Percentiles rank a stretch among this genome's conserved stretches.
Evolutionary conservation across 2,888 invertebrate genomes (phyloP).

Genomic region (Drosophila formosana): DNA sequence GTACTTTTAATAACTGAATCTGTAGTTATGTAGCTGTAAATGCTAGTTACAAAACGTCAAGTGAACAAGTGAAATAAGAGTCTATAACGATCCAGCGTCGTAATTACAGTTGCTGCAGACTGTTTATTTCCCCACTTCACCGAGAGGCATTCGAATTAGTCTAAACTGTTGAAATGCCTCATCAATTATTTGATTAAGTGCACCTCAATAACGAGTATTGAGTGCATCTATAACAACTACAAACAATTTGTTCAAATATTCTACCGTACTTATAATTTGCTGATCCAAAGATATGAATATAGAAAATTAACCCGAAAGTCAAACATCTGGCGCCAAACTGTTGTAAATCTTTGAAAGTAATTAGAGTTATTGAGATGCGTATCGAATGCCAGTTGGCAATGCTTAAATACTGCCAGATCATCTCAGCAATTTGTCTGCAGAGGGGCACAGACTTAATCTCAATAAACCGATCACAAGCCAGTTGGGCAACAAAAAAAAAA

Average conservation of each 20-base stretch:
- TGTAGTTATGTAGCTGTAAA: slow-evolving; percentile 4
- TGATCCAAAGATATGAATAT: slow-evolving; percentile 23
- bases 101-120: slow-evolving; percentile 6
- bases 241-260: slow-evolving; percentile 18
- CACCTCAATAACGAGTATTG: slow-evolving; percentile 43
- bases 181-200: slow-evolving; percentile 50
- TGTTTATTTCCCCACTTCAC: not conserved
- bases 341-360: slow-evolving; percentile 54
- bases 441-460: slow-evolving; percentile 18
- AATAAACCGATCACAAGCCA: slow-evolving; percentile 22
- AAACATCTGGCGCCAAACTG: slow-evolving; percentile 63
- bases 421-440: slow-evolving; percentile 21
- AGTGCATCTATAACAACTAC: slow-evolving; percentile 48
- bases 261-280: slow-evolving; percentile 10
- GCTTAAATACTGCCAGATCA: slow-evolving; percentile 22
- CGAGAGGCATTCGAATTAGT: slow-evolving; percentile 12
- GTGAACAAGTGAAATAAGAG: slow-evolving; percentile 6
- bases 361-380: slow-evolving; percentile 62
- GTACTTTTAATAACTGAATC: slow-evolving; percentile 4
- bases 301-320: slow-evolving; percentile 26
- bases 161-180: slow-evolving; percentile 26
- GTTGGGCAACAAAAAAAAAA: slow-evolving; percentile 1
- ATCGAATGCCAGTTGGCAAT: slow-evolving; percentile 23
- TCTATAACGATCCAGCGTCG: not conserved
- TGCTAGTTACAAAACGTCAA: slow-evolving; percentile 25